Percentiles rank a stretch among this genome's conserved stretches.
Conservation (phyloP, 2,797 vertebrate genomes). For the Macropus fuliginosus region DNA sequence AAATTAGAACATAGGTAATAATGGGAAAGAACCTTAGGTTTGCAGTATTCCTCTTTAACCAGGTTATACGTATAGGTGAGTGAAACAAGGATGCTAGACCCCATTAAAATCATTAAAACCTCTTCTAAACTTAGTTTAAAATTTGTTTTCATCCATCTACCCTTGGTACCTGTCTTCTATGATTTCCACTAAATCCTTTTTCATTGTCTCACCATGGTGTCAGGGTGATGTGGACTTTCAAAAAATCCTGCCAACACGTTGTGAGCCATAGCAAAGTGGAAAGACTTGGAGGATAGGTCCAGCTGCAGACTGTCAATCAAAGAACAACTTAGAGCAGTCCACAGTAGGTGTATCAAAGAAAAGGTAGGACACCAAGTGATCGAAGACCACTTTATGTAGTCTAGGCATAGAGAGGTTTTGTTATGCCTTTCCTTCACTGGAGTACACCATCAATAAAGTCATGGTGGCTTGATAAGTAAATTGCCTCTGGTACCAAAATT, state of each 20-base stretch:
- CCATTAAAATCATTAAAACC: not conserved
- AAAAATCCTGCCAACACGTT: not conserved
- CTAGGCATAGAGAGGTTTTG: not conserved
- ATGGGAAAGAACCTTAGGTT: not conserved
- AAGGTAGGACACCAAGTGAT: not conserved
- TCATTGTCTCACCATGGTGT: not conserved
- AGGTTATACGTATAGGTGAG: not conserved
- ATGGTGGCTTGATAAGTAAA: not conserved
- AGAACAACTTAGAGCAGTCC: not conserved
- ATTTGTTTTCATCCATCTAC: not conserved
- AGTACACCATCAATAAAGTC: not conserved
- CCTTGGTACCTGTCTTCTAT: not conserved
- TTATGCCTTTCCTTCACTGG: not conserved
- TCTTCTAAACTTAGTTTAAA: not conserved
- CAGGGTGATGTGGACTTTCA: not conserved
- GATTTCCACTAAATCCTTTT: not conserved
- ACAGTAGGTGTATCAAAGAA: not conserved
- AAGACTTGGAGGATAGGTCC: not conserved
- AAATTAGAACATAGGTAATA: not conserved
- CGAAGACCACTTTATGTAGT: not conserved
- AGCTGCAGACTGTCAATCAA: not conserved
- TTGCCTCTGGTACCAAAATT: constrained; percentile 31
- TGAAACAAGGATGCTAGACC: not conserved
- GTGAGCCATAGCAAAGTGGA: not conserved
- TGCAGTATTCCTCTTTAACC: not conserved